Conservation (phyloP, 2,113 vertebrate genomes). For the Siniperca chuatsi region DNA sequence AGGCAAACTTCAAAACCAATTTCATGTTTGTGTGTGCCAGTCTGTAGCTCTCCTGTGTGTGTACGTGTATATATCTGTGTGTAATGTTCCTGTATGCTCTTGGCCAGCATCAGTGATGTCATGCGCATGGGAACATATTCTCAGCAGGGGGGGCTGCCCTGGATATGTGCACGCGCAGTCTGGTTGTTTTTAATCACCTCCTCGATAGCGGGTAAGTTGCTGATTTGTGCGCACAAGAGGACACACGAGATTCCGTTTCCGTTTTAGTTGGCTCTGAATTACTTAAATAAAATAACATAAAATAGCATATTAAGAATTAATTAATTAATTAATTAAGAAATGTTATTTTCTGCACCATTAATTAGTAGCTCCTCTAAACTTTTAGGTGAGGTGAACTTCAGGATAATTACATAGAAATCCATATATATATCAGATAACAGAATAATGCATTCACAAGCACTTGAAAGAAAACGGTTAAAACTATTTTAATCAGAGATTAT, state of each 20-base stretch:
- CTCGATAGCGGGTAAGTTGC: neutral
- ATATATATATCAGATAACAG: too few relatives aligned
- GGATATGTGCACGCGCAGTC: neutral
- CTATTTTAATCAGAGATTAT: neutral
- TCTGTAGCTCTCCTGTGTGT: slow-evolving; percentile 25
- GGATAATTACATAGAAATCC: neutral
- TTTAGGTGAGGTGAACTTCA: neutral
- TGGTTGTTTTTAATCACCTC: slow-evolving; percentile 1
- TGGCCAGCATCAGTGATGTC: slow-evolving; percentile 41
- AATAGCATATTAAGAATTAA: too few relatives aligned
- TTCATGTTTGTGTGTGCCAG: slow-evolving; percentile 42
- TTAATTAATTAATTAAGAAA: too few relatives aligned
- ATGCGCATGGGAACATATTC: neutral
- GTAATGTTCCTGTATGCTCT: slow-evolving; percentile 32
- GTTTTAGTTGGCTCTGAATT: neutral
- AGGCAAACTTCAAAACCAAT: slow-evolving; percentile 67
- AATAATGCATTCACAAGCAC: neutral
- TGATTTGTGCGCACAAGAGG: neutral
- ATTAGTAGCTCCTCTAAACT: neutral
- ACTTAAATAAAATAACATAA: neutral
- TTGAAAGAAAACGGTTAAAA: neutral
- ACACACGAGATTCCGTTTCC: neutral
- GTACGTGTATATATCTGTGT: slow-evolving; percentile 1
- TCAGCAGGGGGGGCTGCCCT: neutral
- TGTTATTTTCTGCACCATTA: neutral